Conservation (phyloP, 2,797 vertebrate species). For the Pipistrellus kuhlii region DNA sequence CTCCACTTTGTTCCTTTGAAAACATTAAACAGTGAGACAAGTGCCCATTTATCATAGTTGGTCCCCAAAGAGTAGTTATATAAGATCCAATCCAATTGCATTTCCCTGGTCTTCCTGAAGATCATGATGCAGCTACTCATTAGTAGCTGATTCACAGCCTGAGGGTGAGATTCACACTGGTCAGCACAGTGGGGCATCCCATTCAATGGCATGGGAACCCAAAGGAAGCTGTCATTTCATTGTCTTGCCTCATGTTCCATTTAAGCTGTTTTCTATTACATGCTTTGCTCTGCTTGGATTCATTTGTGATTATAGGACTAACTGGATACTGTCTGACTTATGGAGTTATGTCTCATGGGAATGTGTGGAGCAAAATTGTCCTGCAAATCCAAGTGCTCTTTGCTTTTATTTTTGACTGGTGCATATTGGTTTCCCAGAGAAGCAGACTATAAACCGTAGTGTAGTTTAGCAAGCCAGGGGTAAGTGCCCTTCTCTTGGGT, state of each 20-base stretch:
- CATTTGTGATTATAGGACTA: not conserved
- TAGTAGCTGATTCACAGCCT: not conserved
- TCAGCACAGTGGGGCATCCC: not conserved
- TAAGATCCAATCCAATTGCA: not conserved
- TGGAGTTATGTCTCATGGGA: not conserved
- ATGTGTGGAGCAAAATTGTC: not conserved
- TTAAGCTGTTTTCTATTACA: not conserved
- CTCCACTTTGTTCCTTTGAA: constrained; percentile 53
- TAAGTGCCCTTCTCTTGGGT: not conserved
- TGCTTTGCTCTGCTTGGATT: not conserved
- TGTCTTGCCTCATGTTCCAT: not conserved
- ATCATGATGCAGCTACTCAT: not conserved
- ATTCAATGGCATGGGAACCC: not conserved
- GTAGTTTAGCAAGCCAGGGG: not conserved
- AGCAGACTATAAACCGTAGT: not conserved
- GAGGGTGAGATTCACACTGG: not conserved
- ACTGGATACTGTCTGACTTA: not conserved
- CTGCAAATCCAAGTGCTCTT: not conserved
- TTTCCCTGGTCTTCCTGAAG: not conserved
- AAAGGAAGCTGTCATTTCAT: not conserved
- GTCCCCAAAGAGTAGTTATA: not conserved
- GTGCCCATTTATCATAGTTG: not conserved
- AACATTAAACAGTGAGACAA: not conserved
- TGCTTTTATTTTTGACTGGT: not conserved
- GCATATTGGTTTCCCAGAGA: not conserved